Conservation (phyloP, 2,113 vertebrate genomes). For the Enhydra lutris region DNA sequence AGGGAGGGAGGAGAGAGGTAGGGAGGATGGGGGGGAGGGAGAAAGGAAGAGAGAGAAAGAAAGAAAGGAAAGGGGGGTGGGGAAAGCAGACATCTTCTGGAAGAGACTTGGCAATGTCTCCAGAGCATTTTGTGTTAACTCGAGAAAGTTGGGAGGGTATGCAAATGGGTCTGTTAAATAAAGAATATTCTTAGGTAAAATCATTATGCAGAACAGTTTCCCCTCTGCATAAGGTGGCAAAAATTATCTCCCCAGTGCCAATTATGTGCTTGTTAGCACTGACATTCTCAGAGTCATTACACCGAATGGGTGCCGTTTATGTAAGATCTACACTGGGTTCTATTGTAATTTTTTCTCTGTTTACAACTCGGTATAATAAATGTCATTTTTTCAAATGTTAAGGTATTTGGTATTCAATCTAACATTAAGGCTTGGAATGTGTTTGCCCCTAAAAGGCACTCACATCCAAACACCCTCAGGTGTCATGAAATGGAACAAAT, state of each 20-base stretch:
- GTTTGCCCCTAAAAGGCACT: slow-evolving; percentile 69
- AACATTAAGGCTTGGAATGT: slow-evolving; percentile 75
- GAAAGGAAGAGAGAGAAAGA: background rate
- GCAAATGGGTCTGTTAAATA: slow-evolving; percentile 84
- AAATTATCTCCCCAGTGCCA: slow-evolving; percentile 86
- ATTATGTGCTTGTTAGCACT: slow-evolving; percentile 86
- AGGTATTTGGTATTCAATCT: slow-evolving; percentile 86
- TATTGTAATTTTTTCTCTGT: slow-evolving; percentile 80
- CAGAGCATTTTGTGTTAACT: slow-evolving; percentile 50
- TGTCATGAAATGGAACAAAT: background rate
- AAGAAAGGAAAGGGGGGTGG: background rate
- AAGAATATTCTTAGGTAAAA: slow-evolving; percentile 85
- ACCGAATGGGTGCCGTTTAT: slow-evolving; percentile 77
- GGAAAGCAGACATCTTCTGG: background rate
- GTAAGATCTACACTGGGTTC: slow-evolving; percentile 79
- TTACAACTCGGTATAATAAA: slow-evolving; percentile 84
- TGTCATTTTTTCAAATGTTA: slow-evolving; percentile 85
- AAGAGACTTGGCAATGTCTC: slow-evolving; percentile 44
- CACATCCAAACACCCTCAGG: slow-evolving; percentile 39
- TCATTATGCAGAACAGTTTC: slow-evolving; percentile 83
- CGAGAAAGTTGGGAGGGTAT: slow-evolving; percentile 79
- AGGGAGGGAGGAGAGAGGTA: background rate
- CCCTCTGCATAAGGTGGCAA: slow-evolving; percentile 85
- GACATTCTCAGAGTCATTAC: slow-evolving; percentile 86
- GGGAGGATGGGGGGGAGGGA: background rate